Conservation (phyloP, 2,888 invertebrate genomes). For the Aproaerema taeniolella region DNA sequence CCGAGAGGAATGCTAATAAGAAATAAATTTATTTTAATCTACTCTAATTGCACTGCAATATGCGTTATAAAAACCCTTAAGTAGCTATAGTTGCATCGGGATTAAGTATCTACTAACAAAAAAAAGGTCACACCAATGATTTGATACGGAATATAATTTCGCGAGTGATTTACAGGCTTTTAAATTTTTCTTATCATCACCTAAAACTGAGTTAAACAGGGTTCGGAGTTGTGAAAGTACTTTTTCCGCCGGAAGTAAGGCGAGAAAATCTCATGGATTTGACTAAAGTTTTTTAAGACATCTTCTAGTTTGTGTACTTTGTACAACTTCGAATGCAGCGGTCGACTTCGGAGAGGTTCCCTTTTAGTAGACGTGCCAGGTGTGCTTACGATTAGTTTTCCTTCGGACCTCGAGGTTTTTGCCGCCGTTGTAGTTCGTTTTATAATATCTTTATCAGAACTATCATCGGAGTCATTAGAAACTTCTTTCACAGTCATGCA, state of each 20-base stretch:
- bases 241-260: constrained; percentile 17
- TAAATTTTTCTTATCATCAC: constrained; percentile 17
- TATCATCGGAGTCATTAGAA: no score
- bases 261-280: constrained; percentile 18
- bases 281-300: constrained; percentile 15
- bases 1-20: no score
- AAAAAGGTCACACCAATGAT: no score
- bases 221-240: constrained; percentile 28
- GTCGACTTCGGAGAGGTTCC: not conserved
- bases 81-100: no score
- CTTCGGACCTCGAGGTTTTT: constrained; percentile 14
- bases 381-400: not conserved
- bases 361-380: not conserved
- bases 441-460: no score
- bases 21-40: no score
- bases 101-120: no score
- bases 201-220: constrained; percentile 25
- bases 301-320: not conserved
- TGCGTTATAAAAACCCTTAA: no score
- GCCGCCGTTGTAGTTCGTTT: constrained; percentile 19
- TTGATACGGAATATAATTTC: no score
- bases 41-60: no score
- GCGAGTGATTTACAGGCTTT: no score
- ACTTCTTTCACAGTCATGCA: constrained; percentile 9
- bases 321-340: not conserved